These are phyloP conservation scores for Drosophila borborema DNA, from an alignment of 2,888 invertebrate species.

Conservation along the genomic window DNA sequence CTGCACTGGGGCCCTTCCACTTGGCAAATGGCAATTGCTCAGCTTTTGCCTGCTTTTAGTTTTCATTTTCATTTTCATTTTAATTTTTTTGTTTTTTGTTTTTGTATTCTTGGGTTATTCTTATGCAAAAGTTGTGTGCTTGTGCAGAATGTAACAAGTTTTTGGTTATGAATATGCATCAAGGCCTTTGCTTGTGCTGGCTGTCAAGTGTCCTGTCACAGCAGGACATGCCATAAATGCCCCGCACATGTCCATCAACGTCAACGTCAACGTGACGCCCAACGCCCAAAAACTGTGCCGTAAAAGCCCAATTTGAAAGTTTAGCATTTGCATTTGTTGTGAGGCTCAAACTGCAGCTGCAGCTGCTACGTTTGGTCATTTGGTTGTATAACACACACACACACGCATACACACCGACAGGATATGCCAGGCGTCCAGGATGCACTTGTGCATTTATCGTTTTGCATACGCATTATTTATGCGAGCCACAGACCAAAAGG, in stretches of 20 bases:
- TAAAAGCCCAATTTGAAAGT: constrained; percentile 18
- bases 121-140: constrained; percentile 44
- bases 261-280: constrained; percentile 32
- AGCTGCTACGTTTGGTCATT: constrained; percentile 49
- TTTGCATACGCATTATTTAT: constrained; percentile 78
- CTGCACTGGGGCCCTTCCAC: not conserved
- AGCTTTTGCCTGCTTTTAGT: constrained; percentile 32
- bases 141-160: constrained; percentile 57
- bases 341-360: constrained; percentile 29
- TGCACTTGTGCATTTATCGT: constrained; percentile 70
- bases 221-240: constrained; percentile 59
- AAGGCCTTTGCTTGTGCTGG: constrained; percentile 34
- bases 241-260: constrained; percentile 68
- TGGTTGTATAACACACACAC: constrained; percentile 33
- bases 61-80: not conserved
- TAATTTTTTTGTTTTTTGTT: not conserved
- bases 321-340: constrained; percentile 50
- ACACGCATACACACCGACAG: not conserved
- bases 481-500: constrained; percentile 38
- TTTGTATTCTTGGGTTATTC: constrained; percentile 14
- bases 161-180: constrained; percentile 71
- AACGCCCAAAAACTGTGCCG: constrained; percentile 1
- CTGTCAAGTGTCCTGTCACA: constrained; percentile 37
- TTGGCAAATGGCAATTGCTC: constrained; percentile 33
- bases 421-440: constrained; percentile 27